Evolutionary conservation across 2,113 vertebrate species (phyloP), one percentile per base, ranked within the genome.

Genomic region (Pontoporia blainvillei): DNA sequence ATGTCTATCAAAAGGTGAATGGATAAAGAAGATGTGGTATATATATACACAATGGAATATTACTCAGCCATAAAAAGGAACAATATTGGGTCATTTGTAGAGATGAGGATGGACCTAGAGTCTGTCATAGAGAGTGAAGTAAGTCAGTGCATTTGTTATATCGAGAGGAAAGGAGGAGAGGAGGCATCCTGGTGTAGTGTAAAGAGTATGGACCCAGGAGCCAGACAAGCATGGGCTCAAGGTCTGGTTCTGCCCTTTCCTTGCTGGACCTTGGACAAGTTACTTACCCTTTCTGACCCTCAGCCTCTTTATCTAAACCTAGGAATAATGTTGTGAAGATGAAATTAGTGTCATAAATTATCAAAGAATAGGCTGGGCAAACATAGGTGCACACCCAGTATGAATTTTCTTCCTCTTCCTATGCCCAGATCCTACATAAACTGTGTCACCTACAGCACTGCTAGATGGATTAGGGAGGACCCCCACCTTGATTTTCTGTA

Each of bases 271-370:
- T 81, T 87, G 79, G 66, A 75, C 11, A 69, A 52, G 25, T 81
- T 81, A 71, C 39, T 91, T 84, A 81, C 18, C 21, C 52, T 75
- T 66, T 73, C 31, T 46, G 71, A 84, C 11, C 34, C 36, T 54
- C 41, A n/a, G 52, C 69, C n/a, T 96, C 61, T 86, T 97, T 87
- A 75, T 71, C 17, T 64, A 64, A 89, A 52, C 10, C n/a, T 94
- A 69, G 41, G 62, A 89, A 71, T 62, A 69, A 85, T 49, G 9
- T 36, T 66, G 62, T 52, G 83, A 93, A 25, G 8, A 86, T 54
- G 76, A 91, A 89, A 79, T 83, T 25, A 95, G 18, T 41, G 84
- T 71, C 79, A 69, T 46, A 79, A 85, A 44, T 85, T 6, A 11
- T 57, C 23, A 36, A 57, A 41, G 62, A 67, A 49, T 12, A 64